phyloP scores from a whole-genome alignment of 2,888 invertebrate species.

The Leptopilina myrica region DNA sequence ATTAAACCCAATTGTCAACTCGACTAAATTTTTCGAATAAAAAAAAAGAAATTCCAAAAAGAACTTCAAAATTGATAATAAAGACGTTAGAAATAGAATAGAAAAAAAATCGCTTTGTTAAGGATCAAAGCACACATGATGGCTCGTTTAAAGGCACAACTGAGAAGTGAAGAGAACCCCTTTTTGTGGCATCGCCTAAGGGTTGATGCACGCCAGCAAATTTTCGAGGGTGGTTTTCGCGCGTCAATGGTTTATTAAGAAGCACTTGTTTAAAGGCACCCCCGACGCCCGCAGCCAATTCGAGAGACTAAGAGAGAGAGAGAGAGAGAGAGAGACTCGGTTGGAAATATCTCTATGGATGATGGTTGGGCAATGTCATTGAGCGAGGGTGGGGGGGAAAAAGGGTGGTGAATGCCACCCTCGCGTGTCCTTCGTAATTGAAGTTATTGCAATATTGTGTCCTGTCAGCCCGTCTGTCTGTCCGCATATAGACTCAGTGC shows the following conservation, averaged over 20 bases:
- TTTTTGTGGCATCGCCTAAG: conserved; percentile 58
- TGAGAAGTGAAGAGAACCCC: conserved; percentile 55
- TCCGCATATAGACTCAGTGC: conserved; percentile 25
- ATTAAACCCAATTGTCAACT: background rate
- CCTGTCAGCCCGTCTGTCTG: conserved; percentile 69
- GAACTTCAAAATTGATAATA: too few relatives aligned
- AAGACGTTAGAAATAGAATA: too few relatives aligned
- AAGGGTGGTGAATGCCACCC: conserved; percentile 55
- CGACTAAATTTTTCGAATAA: background rate
- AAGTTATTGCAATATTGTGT: conserved; percentile 77
- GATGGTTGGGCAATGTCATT: too few relatives aligned
- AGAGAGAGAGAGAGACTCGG: conserved; percentile 60
- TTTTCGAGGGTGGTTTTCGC: conserved; percentile 75
- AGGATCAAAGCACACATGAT: conserved; percentile 16
- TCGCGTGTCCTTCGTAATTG: conserved; percentile 73
- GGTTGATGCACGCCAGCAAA: conserved; percentile 65
- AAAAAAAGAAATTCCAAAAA: background rate
- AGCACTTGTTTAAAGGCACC: conserved; percentile 76
- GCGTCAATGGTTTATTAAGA: conserved; percentile 77
- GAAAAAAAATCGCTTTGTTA: too few relatives aligned
- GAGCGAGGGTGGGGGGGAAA: conserved; percentile 47
- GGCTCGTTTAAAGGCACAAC: conserved; percentile 54
- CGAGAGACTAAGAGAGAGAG: conserved; percentile 60
- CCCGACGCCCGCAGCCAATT: conserved; percentile 71
- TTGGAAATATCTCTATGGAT: too few relatives aligned